A percentile compares a stretch with the other conserved stretches of the same genome.
These are phyloP conservation scores for Geophilus truncorum DNA, from an alignment of 2,888 invertebrate species.

Conservation along the genomic window DNA sequence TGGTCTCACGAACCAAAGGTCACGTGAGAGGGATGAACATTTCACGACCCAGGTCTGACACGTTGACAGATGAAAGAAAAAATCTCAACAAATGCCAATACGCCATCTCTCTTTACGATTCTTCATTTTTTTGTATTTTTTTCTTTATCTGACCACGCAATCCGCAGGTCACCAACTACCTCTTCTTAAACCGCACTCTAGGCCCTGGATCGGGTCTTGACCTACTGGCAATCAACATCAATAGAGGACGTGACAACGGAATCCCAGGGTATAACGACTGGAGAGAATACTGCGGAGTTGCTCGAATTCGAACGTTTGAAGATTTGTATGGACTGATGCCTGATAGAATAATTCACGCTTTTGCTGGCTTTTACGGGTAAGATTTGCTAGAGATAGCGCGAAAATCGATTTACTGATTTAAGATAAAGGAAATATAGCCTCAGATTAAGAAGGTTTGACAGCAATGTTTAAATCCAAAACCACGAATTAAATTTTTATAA, in stretches of 20 bases:
- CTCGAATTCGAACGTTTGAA: constrained; percentile 38
- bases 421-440: too few relatives aligned
- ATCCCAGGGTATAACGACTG: constrained; percentile 41
- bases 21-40: constrained; percentile 37
- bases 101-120: too few relatives aligned
- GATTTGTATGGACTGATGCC: constrained; percentile 38
- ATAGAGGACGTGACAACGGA: constrained; percentile 41
- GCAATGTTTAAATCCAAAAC: too few relatives aligned
- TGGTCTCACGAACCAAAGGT: constrained; percentile 38
- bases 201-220: constrained; percentile 39
- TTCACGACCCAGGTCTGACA: constrained; percentile 36
- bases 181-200: constrained; percentile 37
- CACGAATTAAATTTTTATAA: too few relatives aligned
- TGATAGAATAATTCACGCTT: not conserved
- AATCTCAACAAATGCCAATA: not conserved
- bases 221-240: constrained; percentile 41
- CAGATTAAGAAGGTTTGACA: too few relatives aligned
- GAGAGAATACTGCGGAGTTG: constrained; percentile 39
- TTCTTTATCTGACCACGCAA: constrained; percentile 4
- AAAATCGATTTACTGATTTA: too few relatives aligned
- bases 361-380: constrained; percentile 14
- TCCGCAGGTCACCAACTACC: constrained; percentile 39
- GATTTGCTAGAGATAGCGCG: too few relatives aligned
- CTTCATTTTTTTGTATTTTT: not conserved
- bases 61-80: not conserved